These are phyloP conservation scores for Argyrosomus regius DNA, from an alignment of 2,797 vertebrate genomes.

Conservation along the genomic window DNA sequence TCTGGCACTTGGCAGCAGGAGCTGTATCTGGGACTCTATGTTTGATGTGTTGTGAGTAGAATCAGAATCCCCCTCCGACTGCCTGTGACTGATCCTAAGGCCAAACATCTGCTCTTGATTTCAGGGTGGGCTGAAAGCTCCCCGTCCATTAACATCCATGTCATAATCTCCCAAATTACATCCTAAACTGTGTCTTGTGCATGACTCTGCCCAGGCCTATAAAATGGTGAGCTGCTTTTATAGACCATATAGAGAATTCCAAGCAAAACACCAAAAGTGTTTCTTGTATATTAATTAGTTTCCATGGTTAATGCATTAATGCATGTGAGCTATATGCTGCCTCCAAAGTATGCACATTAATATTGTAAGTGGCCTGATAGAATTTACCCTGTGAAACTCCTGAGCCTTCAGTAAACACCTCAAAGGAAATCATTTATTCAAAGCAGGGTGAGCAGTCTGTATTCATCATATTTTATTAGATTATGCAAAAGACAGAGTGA, in stretches of 20 bases:
- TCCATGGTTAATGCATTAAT: constrained; percentile 9
- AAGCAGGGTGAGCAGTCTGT: constrained; percentile 33
- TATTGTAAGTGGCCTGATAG: constrained; percentile 35
- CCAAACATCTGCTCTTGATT: constrained; percentile 84
- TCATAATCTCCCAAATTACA: constrained; percentile 77
- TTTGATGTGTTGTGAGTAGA: constrained; percentile 73
- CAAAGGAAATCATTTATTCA: constrained; percentile 60
- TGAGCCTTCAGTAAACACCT: constrained; percentile 42
- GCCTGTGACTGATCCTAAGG: constrained; percentile 61
- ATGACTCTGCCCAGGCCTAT: constrained; percentile 43
- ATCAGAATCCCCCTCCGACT: constrained; percentile 53
- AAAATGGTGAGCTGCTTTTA: constrained; percentile 58
- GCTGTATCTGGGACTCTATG: constrained; percentile 37
- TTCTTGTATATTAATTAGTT: constrained; percentile 45
- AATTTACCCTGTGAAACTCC: constrained; percentile 29
- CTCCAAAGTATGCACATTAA: constrained; percentile 18
- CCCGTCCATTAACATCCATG: constrained; percentile 77
- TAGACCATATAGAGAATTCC: constrained; percentile 22
- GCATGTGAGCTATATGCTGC: not conserved
- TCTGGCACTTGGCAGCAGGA: constrained; percentile 58
- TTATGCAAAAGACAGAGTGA: constrained; percentile 38
- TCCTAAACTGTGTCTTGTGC: constrained; percentile 62
- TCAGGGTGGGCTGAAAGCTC: constrained; percentile 77
- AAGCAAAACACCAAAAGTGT: constrained; percentile 28
- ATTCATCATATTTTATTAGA: constrained; percentile 57